These are phyloP conservation scores for Gymnosoma rotundatum DNA, from an alignment of 2,888 invertebrate genomes.

Conservation along the genomic window DNA sequence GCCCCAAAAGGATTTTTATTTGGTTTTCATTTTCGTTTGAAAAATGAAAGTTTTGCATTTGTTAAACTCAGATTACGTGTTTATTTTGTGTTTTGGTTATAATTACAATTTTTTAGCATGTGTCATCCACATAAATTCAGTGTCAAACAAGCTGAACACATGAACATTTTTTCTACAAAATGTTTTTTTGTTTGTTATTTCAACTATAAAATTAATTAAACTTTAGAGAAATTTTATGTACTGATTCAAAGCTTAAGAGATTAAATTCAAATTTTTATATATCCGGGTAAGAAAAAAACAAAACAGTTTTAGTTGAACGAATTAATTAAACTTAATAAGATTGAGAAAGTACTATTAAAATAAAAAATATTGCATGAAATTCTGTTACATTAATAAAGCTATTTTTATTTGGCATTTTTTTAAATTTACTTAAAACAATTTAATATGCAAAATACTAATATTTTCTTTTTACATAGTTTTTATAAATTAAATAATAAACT, in stretches of 20 bases:
- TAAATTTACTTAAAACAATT: no score
- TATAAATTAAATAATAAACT: no score
- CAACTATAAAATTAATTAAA: constrained; percentile 17
- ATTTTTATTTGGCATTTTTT: no score
- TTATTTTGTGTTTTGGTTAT: constrained; percentile 59
- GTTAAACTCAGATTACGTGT: constrained; percentile 62
- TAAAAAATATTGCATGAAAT: no score
- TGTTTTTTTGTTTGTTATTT: background rate
- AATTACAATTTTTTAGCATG: constrained; percentile 60
- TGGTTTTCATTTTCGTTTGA: constrained; percentile 63
- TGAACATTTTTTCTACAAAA: background rate
- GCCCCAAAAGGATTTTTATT: constrained; percentile 7
- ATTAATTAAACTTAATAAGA: no score
- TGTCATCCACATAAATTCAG: constrained; percentile 61
- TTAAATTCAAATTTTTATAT: background rate
- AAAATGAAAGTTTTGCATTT: constrained; percentile 63
- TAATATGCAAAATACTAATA: no score
- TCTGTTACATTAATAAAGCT: no score
- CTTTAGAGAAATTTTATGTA: background rate
- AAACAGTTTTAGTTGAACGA: no score
- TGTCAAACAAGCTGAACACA: constrained; percentile 35
- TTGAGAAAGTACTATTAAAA: no score
- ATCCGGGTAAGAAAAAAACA: background rate
- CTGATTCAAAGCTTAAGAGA: no score
- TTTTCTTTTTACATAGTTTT: no score